Base-by-base conservation (phyloP, 2,888 invertebrate species). In the Ceramica pisi region DNA sequence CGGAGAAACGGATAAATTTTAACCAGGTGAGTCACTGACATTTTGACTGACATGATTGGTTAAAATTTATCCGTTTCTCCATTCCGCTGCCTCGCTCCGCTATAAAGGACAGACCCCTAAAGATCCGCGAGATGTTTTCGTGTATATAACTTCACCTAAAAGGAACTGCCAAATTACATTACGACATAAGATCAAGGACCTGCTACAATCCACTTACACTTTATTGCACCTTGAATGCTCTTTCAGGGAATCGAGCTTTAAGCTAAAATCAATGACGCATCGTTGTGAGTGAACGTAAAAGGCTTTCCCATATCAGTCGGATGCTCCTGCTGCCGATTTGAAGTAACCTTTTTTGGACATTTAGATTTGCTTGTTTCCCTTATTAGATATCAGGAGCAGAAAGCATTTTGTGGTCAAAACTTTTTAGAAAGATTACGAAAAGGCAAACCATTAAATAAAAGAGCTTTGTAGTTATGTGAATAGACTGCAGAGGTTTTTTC, bases 261-360 rank as follows among this genome's bases (percentile, higher is more conserved):
- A 69, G 12, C 5, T 56, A 19, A 46, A 14, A 14, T 9, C 0
- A 14, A 4, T 41, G 48, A 67, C 14, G 14, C 46, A 67, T 12
- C 5, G 31, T 12, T 55, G 7, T 23, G 8, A 21, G 31, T 21
- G 14, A 56, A 5, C 35, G 35, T 21, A 57, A 53, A 66, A n/a
- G 38, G 41, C 12, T 26, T 56, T 12, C 2, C 19, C 48, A 26
- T 69, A 73, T 75, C 71, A 66, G n/a, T 50, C 23, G 35, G 62
- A 65, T 62, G 63, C 56, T 50, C 35, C 12, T 65, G 44, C 19
- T 64, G 44, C 14, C 46, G 10, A 69, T 38, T 69, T 44, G n/a
- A 38, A 26, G 1, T 0, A 38, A 46, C 44, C 69, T 67, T 57
- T 78, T 80, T 68, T 23, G 61, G 35, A 48, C n/a, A 69, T 55